Conservation (phyloP, 2,113 vertebrate genomes). For the Acanthochromis polyacanthus region DNA sequence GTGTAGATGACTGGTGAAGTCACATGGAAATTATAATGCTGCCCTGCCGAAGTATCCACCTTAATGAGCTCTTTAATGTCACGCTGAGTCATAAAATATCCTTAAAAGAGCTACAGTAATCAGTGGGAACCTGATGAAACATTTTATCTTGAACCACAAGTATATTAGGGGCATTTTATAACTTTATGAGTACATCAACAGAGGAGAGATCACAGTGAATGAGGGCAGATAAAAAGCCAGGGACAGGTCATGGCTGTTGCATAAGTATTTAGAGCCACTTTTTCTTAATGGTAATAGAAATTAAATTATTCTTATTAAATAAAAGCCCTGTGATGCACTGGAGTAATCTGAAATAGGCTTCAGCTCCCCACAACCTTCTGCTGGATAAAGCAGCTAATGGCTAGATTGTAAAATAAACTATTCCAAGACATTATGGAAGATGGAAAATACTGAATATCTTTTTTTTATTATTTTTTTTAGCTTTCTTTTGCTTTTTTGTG, state of each 20-base stretch:
- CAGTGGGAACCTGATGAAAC: not conserved
- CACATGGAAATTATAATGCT: not conserved
- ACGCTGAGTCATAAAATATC: not conserved
- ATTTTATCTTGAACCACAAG: not conserved
- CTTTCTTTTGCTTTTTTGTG: slow-evolving; percentile 10
- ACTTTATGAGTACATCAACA: not conserved
- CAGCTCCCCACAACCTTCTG: too few relatives aligned
- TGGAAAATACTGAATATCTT: not conserved
- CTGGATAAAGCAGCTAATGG: too few relatives aligned
- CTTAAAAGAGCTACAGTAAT: slow-evolving; percentile 15
- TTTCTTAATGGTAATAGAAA: not conserved
- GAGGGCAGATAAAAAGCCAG: not conserved
- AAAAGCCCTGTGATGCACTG: not conserved
- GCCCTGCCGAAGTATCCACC: not conserved
- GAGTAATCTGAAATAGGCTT: too few relatives aligned
- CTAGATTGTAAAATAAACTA: not conserved
- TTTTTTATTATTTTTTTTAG: not conserved
- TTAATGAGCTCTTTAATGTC: slow-evolving; percentile 20
- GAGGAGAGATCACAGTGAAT: not conserved
- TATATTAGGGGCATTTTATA: not conserved
- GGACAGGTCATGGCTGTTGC: not conserved
- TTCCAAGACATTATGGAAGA: not conserved
- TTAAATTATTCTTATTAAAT: not conserved
- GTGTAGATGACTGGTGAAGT: not conserved
- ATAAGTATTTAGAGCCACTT: too few relatives aligned